Evolutionary conservation across 2,797 vertebrate genomes (phyloP), one percentile per base, ranked within the genome.

Genomic region (Adelosebastes latens): DNA sequence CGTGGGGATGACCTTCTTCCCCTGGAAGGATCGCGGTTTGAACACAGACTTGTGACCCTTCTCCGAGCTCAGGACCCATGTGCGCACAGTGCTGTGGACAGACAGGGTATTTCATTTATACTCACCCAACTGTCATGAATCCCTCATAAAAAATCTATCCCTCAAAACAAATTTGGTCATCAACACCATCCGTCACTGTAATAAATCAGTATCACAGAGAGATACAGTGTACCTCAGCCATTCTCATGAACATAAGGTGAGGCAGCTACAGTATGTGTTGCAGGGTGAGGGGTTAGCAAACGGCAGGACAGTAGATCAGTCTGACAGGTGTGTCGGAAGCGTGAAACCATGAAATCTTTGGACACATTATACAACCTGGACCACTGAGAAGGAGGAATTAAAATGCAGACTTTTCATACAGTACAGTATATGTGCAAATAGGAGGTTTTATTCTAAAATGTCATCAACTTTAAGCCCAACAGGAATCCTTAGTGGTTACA

Each of bases 11-110:
- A 98, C 98, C 12, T 96, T 97, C 93, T 99, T 99, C 14, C 98
- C 98, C 93, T 99, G 98, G 82, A 91, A 73, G 1, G 98, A 97
- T 71, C 98, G 97, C 0, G 98, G 98, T 75, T 99, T 99, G 92
- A 99, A 99, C 61, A 99, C 95, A 0, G 92, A 94, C 94, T 97
- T 99, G 93, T 99, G 98, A 70, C 98, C 97, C 94, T 98, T 99
- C 65, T 98, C 97, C 1, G 96, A 97, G 79, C 92, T 97, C 83
- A 99, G 82, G 83, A 99, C 98, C 98, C 98, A 99, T 0, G 97
- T 97, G 73, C 98, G 96, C 74, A 99, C 98, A 20, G 98, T 99
- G 83, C 98, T 99, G 91, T 72, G 77, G 42, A 86, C 13, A 77
- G 61, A 84, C 32, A 69, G 46, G 74, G 7, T 24, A 70, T 58